A percentile compares a stretch with the other conserved stretches of the same genome.
Evolutionary conservation across 2,797 vertebrate species (phyloP).

Genomic region (Sebastes cheni): DNA sequence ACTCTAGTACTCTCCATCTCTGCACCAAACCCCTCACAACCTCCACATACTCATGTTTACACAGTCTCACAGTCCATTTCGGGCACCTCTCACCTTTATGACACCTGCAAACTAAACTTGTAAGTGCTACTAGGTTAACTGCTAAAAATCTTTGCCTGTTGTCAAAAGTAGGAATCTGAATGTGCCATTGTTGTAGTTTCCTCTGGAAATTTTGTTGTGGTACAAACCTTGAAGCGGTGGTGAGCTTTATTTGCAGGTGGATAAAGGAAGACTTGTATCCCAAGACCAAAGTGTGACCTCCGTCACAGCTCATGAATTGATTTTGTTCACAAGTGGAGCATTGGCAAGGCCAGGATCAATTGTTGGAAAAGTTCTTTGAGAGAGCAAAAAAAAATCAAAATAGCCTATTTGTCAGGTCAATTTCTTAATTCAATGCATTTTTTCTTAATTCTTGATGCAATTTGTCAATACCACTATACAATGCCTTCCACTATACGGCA

Average conservation of each 20-base stretch:
- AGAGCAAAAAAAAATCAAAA: conserved; percentile 53
- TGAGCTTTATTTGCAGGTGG: conserved; percentile 54
- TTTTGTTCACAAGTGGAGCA: conserved; percentile 63
- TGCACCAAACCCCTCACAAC: not conserved
- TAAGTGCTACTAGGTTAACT: conserved; percentile 21
- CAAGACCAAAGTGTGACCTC: conserved; percentile 61
- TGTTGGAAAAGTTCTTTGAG: conserved; percentile 60
- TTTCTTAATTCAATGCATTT: conserved; percentile 41
- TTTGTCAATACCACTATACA: conserved; percentile 23
- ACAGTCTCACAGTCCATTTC: not conserved
- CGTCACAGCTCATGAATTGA: conserved; percentile 54
- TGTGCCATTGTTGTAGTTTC: conserved; percentile 42
- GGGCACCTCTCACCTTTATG: conserved; percentile 9
- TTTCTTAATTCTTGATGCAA: conserved; percentile 48
- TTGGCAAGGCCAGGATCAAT: conserved; percentile 67
- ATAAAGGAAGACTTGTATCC: conserved; percentile 65
- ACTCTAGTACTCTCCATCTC: no score
- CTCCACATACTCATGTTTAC: conserved; percentile 1
- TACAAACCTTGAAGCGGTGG: conserved; percentile 68
- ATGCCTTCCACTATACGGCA: conserved; percentile 6
- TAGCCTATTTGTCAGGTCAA: conserved; percentile 32
- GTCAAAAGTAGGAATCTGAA: conserved; percentile 46
- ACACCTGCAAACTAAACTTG: conserved; percentile 1
- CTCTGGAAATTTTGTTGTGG: conserved; percentile 42
- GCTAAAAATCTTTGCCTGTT: conserved; percentile 12